Conservation (phyloP, 2,888 invertebrate genomes). For the Rugalucina vietnamica region DNA sequence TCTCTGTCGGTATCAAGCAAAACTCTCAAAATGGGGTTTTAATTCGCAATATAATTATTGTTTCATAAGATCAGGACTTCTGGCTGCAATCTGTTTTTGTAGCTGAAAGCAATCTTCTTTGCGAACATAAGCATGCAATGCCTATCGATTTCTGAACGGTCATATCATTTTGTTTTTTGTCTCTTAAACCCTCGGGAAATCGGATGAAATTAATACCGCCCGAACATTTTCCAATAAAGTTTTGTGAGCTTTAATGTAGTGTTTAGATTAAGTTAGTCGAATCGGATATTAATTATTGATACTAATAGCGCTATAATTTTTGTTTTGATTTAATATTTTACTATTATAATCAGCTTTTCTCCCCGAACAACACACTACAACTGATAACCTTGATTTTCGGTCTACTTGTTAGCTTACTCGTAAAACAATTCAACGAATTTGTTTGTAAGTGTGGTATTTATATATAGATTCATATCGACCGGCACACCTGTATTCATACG, state of each 20-base stretch:
- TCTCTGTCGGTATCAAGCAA: too few relatives aligned
- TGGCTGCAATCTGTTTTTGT: too few relatives aligned
- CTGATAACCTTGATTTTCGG: neutral
- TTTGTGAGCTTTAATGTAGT: neutral
- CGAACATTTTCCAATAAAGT: neutral
- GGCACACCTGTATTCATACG: neutral
- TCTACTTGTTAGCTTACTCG: neutral
- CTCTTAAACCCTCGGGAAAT: neutral
- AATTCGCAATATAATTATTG: too few relatives aligned
- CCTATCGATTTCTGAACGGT: neutral
- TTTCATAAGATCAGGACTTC: too few relatives aligned
- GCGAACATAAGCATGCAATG: too few relatives aligned
- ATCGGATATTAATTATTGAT: neutral
- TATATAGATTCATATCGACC: neutral
- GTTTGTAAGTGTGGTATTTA: neutral
- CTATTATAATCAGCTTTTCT: too few relatives aligned
- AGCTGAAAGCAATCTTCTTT: too few relatives aligned
- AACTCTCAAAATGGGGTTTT: too few relatives aligned
- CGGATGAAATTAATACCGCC: neutral
- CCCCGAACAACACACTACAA: too few relatives aligned
- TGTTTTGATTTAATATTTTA: too few relatives aligned
- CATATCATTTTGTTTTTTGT: neutral
- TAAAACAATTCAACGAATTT: neutral
- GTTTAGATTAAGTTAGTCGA: neutral
- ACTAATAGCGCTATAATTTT: too few relatives aligned